Evolutionary conservation across 1,140 invertebrate genomes (phyloP).

Genomic region (Atta cephalotes): DNA sequence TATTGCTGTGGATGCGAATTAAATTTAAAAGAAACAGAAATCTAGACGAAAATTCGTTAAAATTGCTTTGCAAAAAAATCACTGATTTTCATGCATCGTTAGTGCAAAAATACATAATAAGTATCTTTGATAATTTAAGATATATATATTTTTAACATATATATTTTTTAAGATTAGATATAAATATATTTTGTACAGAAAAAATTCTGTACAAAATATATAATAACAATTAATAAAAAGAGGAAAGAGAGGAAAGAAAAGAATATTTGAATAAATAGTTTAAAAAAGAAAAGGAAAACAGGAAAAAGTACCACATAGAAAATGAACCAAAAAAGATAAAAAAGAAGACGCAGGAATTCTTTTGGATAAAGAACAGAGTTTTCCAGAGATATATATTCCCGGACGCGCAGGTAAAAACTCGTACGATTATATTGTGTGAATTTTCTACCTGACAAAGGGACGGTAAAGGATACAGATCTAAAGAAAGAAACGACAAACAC

Average conservation of each 20-base stretch:
- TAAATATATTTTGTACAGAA: not conserved
- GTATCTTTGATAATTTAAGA: not conserved
- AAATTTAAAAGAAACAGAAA: conserved; percentile 13
- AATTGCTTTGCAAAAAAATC: not conserved
- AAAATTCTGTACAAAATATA: not conserved
- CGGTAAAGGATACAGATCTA: not conserved
- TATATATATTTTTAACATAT: too few relatives aligned
- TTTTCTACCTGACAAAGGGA: conserved; percentile 41
- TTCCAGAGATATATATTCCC: not conserved
- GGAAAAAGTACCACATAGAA: not conserved
- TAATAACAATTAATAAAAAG: conserved; percentile 1
- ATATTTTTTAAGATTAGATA: not conserved
- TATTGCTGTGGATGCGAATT: not conserved
- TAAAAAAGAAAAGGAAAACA: not conserved
- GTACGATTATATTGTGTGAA: conserved; percentile 25
- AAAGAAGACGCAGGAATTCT: not conserved
- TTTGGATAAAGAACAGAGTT: conserved; percentile 24
- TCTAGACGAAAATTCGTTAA: not conserved
- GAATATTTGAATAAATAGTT: not conserved
- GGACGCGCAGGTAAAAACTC: conserved; percentile 46
- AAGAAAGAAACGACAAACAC: not conserved
- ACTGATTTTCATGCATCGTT: not conserved
- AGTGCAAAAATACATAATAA: not conserved
- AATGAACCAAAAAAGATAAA: not conserved
- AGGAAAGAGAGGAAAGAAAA: not conserved